Percentiles rank a stretch among this genome's conserved stretches.
Conservation (phyloP, 1,140 invertebrate genomes). For the Delia radicum region DNA sequence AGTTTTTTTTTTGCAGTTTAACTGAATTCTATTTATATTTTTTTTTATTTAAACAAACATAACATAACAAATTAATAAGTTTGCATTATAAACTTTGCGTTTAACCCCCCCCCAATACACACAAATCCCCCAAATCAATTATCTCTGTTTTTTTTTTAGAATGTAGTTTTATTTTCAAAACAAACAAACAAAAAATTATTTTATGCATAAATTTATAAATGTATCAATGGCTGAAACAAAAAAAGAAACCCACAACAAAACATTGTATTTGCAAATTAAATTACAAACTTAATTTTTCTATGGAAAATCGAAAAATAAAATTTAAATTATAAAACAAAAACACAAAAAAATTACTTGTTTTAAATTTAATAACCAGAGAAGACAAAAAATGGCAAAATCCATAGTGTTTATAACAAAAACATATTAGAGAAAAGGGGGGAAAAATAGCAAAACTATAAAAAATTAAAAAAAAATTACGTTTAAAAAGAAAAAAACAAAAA, state of each 20-base stretch:
- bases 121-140: not conserved
- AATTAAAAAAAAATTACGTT: no score
- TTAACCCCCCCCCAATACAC: not conserved
- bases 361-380: no score
- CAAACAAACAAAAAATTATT: not conserved
- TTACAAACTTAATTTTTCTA: constrained; percentile 8
- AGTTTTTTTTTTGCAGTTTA: constrained; percentile 16
- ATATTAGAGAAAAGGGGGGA: no score
- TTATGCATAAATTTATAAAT: not conserved
- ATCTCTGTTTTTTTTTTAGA: not conserved
- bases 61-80: not conserved
- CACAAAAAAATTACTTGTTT: not conserved
- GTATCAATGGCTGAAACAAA: not conserved
- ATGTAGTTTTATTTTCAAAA: constrained; percentile 18
- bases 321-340: not conserved
- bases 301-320: not conserved
- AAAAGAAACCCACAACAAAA: not conserved
- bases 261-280: constrained; percentile 17
- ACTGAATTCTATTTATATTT: not conserved
- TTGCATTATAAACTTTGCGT: not conserved
- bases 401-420: no score
- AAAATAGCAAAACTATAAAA: no score
- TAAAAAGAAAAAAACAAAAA: no score
- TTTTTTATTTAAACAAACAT: not conserved
- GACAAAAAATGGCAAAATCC: no score